Conservation (phyloP, 1,140 invertebrate species). For the Phenacoccus solenopsis region DNA sequence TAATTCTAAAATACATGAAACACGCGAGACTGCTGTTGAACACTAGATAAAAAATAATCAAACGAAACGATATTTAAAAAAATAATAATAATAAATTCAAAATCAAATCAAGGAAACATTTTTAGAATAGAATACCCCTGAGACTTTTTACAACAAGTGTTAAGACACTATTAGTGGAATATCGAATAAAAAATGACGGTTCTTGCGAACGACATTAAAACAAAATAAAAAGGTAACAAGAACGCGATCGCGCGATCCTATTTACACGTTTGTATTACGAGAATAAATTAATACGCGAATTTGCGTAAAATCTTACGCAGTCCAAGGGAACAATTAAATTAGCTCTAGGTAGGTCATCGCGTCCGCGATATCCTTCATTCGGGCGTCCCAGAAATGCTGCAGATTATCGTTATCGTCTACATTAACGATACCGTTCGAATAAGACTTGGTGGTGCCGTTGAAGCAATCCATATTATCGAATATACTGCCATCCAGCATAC, state of each 20-base stretch:
- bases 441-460: background rate
- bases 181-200: background rate
- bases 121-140: conserved; percentile 2
- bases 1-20: background rate
- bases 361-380: conserved; percentile 5
- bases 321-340: background rate
- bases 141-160: background rate
- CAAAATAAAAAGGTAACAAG: background rate
- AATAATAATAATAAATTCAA: too few relatives aligned
- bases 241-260: background rate
- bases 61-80: background rate
- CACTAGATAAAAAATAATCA: background rate
- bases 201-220: background rate
- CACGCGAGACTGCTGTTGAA: background rate
- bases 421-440: background rate
- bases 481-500: background rate
- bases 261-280: background rate
- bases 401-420: background rate
- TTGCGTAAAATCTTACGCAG: too few relatives aligned
- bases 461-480: background rate
- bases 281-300: too few relatives aligned
- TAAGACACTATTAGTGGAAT: background rate
- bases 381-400: conserved; percentile 4
- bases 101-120: background rate
- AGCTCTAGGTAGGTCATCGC: conserved; percentile 1